Conservation (phyloP, 2,113 vertebrate genomes). For the Anser cygnoides region DNA sequence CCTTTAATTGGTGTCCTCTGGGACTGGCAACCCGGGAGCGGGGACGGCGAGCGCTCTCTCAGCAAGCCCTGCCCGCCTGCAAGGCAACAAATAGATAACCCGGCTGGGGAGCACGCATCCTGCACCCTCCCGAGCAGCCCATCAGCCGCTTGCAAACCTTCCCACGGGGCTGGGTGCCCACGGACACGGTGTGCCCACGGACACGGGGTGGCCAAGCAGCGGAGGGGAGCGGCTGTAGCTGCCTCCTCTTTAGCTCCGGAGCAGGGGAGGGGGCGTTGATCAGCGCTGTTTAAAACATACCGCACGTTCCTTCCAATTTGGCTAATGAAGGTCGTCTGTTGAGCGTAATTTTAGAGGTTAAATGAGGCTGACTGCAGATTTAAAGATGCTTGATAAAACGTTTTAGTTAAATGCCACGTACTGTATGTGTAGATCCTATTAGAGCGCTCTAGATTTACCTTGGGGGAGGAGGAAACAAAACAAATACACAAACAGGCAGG, state of each 20-base stretch:
- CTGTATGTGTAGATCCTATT: not conserved
- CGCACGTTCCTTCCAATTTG: not conserved
- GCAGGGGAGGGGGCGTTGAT: too few relatives aligned
- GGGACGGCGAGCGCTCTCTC: slow-evolving; percentile 52
- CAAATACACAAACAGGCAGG: not conserved
- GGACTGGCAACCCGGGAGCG: slow-evolving; percentile 69
- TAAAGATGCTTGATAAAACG: slow-evolving; percentile 34
- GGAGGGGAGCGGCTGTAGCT: not conserved
- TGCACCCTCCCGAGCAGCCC: not conserved
- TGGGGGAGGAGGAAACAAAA: slow-evolving; percentile 13
- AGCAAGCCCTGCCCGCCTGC: slow-evolving; percentile 14
- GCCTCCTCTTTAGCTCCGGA: not conserved
- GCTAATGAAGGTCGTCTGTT: slow-evolving; percentile 25
- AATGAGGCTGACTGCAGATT: slow-evolving; percentile 39
- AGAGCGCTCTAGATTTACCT: not conserved
- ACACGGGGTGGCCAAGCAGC: not conserved
- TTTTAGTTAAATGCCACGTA: slow-evolving; percentile 14
- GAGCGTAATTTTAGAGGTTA: slow-evolving; percentile 45
- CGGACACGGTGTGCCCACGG: not conserved
- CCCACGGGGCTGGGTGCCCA: not conserved
- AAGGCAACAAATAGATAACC: slow-evolving; percentile 61
- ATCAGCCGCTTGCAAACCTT: not conserved
- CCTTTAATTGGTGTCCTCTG: slow-evolving; percentile 83
- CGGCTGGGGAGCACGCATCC: not conserved
- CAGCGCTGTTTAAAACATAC: not conserved